Base-by-base conservation (phyloP, 2,888 invertebrate species). In the Caenorhabditis zanzibari region DNA sequence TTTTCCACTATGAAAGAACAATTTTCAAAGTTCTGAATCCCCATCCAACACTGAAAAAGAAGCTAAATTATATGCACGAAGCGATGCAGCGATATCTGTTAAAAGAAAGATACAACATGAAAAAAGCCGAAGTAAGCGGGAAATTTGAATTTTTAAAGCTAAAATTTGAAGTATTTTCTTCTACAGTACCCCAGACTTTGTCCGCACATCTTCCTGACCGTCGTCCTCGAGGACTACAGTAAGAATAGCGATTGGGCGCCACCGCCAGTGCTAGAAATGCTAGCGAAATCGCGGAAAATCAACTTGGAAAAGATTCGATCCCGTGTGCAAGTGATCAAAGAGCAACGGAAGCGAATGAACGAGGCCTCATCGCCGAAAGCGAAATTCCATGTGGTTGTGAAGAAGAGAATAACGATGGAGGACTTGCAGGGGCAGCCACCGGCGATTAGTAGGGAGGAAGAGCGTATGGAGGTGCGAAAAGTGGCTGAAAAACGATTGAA, bases 211-310 rank as follows among this genome's bases (percentile, higher is more conserved):
- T n/a, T 68, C 2, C 54, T 68, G 26, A 68, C 68, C 16, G 41
- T 68, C 14, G 54, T 68, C 9, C 54, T 68, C 54, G 68, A 68
- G 54, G 68, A 54, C 35, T 68, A 68, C 49, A 68, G 49, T 22
- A 54, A 38, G 14, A 1, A 54, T 6, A 26, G 9, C 1, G 10
- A 5, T 0, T 68, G 68, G 68, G 16, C 54, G 35, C 68, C 68
- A 24, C 68, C 68, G 54, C 16, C 54, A 10, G 54, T 16, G 14
- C 52, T 68, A 1, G 7, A 54, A 38, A 6, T 1, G 1, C 52
- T 35, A 9, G 32, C 22, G 7, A 24, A 28, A 1, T 5, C 7
- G 3, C n/a, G 7, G n/a, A 19, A 54, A 54, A 22, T 54, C 0
- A 22, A 68, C 54, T 24, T 68, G n/a, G 26, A 68, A 7, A 41